phyloP scores from a whole-genome alignment of 2,888 invertebrate genomes.

The Lasioglossum zephyrum region DNA sequence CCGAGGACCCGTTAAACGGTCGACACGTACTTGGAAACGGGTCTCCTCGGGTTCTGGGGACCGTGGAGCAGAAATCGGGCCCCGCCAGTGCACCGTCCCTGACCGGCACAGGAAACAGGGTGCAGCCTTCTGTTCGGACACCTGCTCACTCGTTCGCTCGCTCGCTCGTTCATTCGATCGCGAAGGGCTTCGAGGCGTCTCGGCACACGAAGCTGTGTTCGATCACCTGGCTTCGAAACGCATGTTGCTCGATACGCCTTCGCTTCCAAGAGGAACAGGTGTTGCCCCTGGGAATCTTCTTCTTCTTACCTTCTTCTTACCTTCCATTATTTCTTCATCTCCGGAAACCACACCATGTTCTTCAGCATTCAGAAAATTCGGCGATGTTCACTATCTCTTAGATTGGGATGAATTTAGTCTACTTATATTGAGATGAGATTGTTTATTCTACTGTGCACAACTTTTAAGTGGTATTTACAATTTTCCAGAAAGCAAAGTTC shows the following conservation, averaged over 20 bases:
- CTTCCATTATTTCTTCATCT: background rate
- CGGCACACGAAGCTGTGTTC: background rate
- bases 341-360: too few species aligned
- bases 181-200: conserved; percentile 13
- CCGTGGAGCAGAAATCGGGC: background rate
- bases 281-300: background rate
- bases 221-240: conserved; percentile 13
- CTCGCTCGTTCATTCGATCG: conserved; percentile 13
- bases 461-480: too few species aligned
- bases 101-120: conserved; percentile 31
- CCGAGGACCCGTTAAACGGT: conserved; percentile 43
- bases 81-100: background rate
- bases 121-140: conserved; percentile 32
- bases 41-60: conserved; percentile 27
- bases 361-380: background rate
- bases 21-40: conserved; percentile 22
- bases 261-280: background rate
- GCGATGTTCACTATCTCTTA: too few species aligned
- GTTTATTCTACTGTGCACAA: too few species aligned
- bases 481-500: too few species aligned
- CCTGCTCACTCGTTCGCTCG: conserved; percentile 27
- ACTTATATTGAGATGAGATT: too few species aligned
- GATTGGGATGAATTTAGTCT: too few species aligned
- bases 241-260: background rate
- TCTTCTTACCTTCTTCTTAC: background rate